Evolutionary conservation across 1,140 invertebrate genomes (phyloP).

Genomic region (Odontomachus brunneus): DNA sequence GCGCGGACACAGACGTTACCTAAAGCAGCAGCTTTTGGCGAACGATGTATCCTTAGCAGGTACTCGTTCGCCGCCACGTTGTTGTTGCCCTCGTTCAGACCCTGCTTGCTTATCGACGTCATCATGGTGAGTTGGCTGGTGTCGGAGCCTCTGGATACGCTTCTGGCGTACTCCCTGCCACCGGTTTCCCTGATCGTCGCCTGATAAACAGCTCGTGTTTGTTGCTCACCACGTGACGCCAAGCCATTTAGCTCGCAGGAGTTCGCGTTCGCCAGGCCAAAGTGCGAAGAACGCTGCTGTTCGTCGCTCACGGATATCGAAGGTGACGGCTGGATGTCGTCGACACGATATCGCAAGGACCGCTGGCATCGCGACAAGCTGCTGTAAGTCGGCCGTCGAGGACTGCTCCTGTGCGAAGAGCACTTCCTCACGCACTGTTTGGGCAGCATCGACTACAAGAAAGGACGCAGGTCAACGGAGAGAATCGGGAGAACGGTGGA

Average conservation of each 20-base stretch:
- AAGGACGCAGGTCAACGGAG: neutral
- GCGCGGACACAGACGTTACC: constrained; percentile 65
- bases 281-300: constrained; percentile 72
- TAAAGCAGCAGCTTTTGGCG: constrained; percentile 72
- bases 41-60: constrained; percentile 57
- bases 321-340: constrained; percentile 68
- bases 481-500: too few relatives aligned
- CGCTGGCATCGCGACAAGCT: constrained; percentile 77
- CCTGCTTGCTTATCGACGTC: constrained; percentile 78
- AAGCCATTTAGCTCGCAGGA: constrained; percentile 27
- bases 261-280: constrained; percentile 2
- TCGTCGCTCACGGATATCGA: constrained; percentile 79
- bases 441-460: constrained; percentile 82
- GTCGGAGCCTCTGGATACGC: constrained; percentile 74
- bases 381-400: constrained; percentile 77
- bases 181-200: neutral
- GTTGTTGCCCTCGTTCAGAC: constrained; percentile 75
- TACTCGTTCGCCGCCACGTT: constrained; percentile 64
- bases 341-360: constrained; percentile 58
- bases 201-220: neutral
- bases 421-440: constrained; percentile 80
- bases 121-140: constrained; percentile 82
- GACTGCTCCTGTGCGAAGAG: constrained; percentile 67
- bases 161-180: constrained; percentile 55
- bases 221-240: neutral